phyloP scores from a whole-genome alignment of 2,888 invertebrate genomes.

The Drosophila melanosoma region DNA sequence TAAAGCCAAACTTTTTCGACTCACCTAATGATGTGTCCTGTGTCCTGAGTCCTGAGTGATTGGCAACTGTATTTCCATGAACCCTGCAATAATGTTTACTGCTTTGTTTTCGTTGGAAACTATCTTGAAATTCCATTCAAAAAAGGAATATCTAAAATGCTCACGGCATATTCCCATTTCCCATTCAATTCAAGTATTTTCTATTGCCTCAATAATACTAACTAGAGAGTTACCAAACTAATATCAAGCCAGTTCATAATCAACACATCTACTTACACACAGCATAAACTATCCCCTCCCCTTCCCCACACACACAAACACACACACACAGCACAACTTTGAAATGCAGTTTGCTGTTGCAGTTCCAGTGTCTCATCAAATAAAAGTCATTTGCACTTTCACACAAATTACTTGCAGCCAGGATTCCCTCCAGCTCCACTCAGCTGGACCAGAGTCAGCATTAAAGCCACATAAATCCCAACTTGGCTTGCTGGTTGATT shows the following conservation, averaged over 20 bases:
- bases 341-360: conserved; percentile 14
- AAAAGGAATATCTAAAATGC: conserved; percentile 4
- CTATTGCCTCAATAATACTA: conserved; percentile 13
- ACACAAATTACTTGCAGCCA: conserved; percentile 73
- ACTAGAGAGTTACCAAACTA: conserved; percentile 38
- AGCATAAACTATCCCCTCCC: conserved; percentile 53
- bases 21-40: neutral
- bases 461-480: conserved; percentile 66
- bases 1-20: neutral
- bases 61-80: neutral
- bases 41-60: neutral
- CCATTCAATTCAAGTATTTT: conserved; percentile 12
- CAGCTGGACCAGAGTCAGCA: conserved; percentile 24
- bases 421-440: conserved; percentile 11
- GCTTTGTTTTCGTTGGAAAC: conserved; percentile 27
- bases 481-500: conserved; percentile 60
- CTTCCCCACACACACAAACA: conserved; percentile 17
- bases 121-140: conserved; percentile 16
- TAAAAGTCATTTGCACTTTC: conserved; percentile 76
- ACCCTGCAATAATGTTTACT: conserved; percentile 5
- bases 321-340: neutral
- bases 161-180: conserved; percentile 5
- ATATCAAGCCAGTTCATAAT: conserved; percentile 9
- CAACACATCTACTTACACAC: conserved; percentile 19
- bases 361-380: conserved; percentile 61